Evolutionary conservation across 2,797 vertebrate genomes (phyloP).

Genomic region (Carduelis carduelis): DNA sequence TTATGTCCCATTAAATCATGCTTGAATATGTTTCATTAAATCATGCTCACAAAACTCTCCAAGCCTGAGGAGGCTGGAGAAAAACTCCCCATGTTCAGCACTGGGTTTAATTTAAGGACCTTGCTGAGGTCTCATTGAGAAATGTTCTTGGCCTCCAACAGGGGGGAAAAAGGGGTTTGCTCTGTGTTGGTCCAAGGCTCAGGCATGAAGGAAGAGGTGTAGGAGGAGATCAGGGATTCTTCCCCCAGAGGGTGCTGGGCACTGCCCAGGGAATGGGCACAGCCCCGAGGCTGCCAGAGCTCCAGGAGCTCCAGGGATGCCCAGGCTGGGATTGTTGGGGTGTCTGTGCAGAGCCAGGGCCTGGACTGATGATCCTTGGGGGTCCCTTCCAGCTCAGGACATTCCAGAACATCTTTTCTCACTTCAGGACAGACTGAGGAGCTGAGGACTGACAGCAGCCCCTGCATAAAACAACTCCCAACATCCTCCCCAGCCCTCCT

Average conservation of each 20-base stretch:
- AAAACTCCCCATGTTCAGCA: not conserved
- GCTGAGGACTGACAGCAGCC: not conserved
- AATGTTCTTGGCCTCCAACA: not conserved
- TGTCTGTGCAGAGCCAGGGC: fast-evolving
- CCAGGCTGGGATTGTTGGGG: not conserved
- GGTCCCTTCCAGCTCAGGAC: not conserved
- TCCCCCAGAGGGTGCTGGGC: not conserved
- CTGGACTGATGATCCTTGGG: fast-evolving
- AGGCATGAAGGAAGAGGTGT: not conserved
- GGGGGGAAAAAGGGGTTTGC: not conserved
- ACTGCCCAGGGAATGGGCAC: not conserved
- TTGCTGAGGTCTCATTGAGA: not conserved
- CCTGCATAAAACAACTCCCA: not conserved
- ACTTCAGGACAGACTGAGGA: not conserved
- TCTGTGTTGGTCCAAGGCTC: not conserved
- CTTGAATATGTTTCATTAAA: not conserved
- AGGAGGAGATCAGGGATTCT: fast-evolving
- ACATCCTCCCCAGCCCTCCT: fast-evolving
- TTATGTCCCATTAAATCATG: constrained; percentile 33
- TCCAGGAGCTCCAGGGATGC: not conserved
- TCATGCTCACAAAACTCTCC: not conserved
- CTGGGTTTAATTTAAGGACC: not conserved
- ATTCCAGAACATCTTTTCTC: not conserved
- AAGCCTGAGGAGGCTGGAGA: not conserved
- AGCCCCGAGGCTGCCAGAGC: not conserved